phyloP scores from a whole-genome alignment of 2,888 invertebrate genomes.

The Clitarchus hookeri region DNA sequence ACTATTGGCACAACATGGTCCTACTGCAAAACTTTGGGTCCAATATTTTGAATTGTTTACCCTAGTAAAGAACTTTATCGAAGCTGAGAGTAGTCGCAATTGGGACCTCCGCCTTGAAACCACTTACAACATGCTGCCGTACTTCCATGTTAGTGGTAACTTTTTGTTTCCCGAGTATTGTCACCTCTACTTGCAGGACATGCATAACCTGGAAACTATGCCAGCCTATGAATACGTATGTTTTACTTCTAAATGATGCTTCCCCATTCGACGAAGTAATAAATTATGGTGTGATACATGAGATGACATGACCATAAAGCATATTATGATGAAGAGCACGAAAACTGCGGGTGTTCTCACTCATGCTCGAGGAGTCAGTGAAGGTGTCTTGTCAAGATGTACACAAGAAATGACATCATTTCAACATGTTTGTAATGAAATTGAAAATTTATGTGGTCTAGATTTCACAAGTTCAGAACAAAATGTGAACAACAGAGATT shows the following conservation, averaged over 20 bases:
- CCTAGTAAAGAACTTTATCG: conserved; percentile 29
- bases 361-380: background rate
- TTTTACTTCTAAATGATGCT: conserved; percentile 24
- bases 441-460: conserved; percentile 25
- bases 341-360: conserved; percentile 22
- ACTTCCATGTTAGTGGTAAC: conserved; percentile 42
- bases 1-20: conserved; percentile 18
- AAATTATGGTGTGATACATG: conserved; percentile 29
- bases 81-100: conserved; percentile 34
- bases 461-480: conserved; percentile 22
- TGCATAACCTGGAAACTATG: conserved; percentile 34
- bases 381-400: background rate
- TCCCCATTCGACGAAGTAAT: conserved; percentile 27
- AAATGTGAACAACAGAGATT: conserved; percentile 23
- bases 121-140: conserved; percentile 36
- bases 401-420: conserved; percentile 19
- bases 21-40: conserved; percentile 36
- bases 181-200: conserved; percentile 42
- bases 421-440: background rate
- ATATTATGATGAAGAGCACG: conserved; percentile 29
- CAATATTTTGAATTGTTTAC: conserved; percentile 38
- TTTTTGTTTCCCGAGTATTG: conserved; percentile 39
- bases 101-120: conserved; percentile 38
- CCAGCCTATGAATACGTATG: conserved; percentile 23
- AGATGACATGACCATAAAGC: conserved; percentile 32